phyloP scores from a whole-genome alignment of 2,797 vertebrate genomes.

The Clarias fuscus region DNA sequence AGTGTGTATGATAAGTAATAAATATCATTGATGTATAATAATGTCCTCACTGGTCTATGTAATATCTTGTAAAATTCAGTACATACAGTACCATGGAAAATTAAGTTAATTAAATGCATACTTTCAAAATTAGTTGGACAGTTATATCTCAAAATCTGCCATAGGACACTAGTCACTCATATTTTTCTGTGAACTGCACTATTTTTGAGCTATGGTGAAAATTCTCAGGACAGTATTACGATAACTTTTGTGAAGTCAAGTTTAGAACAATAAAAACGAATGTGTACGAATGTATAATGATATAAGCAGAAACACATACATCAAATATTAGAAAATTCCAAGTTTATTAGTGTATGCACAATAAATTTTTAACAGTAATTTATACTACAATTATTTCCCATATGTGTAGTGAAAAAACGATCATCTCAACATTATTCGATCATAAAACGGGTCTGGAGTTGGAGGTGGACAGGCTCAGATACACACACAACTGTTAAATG shows the following conservation, averaged over 20 bases:
- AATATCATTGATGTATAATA: neutral
- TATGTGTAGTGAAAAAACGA: conserved; percentile 27
- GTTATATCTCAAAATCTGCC: neutral
- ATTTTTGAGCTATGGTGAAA: neutral
- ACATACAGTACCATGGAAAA: neutral
- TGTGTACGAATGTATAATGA: neutral
- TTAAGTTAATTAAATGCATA: neutral
- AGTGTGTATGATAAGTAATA: no score
- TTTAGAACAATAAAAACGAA: neutral
- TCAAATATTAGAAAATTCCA: conserved; percentile 33
- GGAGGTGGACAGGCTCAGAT: conserved; percentile 9
- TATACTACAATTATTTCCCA: conserved; percentile 18
- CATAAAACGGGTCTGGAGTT: conserved; percentile 7
- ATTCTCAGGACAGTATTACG: neutral
- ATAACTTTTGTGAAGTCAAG: neutral
- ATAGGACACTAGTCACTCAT: neutral
- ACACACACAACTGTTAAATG: conserved; percentile 40
- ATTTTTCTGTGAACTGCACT: neutral
- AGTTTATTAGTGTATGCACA: conserved; percentile 51
- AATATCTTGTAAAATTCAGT: neutral
- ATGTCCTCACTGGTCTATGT: neutral
- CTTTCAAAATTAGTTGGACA: neutral
- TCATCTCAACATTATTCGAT: conserved; percentile 21
- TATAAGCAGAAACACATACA: conserved; percentile 16
- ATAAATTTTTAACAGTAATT: conserved; percentile 37